phyloP scores from a whole-genome alignment of 2,888 invertebrate species.

The Chironomus riparius region DNA sequence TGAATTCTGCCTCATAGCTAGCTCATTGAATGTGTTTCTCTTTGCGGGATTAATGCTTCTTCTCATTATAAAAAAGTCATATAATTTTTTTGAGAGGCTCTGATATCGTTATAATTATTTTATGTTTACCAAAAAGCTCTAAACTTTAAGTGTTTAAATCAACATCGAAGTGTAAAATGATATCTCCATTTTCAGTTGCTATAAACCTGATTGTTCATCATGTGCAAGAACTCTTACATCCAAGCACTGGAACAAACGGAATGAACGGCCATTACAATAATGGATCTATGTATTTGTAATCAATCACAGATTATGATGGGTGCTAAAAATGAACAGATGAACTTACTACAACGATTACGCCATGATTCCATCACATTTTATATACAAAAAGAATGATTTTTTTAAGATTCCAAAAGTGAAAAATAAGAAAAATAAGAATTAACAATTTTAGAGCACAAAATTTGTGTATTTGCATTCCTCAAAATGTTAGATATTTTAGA shows the following conservation, averaged over 20 bases:
- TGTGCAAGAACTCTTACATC: conserved; percentile 90
- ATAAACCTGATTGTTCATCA: conserved; percentile 99
- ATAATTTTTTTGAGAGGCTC: too few relatives aligned
- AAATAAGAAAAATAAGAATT: neutral
- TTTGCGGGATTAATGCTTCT: neutral
- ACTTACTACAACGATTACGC: neutral
- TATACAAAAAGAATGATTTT: neutral
- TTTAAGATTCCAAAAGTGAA: neutral
- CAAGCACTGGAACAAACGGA: conserved; percentile 38
- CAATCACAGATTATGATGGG: neutral
- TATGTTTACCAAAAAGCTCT: conserved; percentile 28
- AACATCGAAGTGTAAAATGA: neutral
- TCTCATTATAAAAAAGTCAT: neutral
- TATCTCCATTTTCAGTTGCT: conserved; percentile 76
- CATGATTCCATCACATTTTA: neutral
- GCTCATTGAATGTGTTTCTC: neutral
- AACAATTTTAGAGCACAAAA: neutral
- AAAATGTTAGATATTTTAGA: neutral
- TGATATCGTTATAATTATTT: too few relatives aligned
- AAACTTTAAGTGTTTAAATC: conserved; percentile 29
- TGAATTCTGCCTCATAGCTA: too few relatives aligned
- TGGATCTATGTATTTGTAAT: conserved; percentile 10
- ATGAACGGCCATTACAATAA: neutral
- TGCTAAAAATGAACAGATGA: neutral
- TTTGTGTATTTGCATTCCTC: neutral